Evolutionary conservation across 2,888 invertebrate genomes (phyloP).

Genomic region (Thyatira batis): DNA sequence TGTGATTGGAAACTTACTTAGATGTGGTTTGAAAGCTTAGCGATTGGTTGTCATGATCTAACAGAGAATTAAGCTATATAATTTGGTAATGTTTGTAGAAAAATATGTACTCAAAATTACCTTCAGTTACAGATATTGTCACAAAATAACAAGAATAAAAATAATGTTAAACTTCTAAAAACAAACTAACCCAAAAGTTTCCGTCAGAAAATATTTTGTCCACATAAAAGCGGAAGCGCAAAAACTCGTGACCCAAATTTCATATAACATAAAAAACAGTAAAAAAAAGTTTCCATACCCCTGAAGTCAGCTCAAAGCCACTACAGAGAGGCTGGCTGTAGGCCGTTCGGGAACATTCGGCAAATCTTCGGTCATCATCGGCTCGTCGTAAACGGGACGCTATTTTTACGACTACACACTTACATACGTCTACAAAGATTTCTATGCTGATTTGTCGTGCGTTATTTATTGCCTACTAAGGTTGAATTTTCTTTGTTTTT

Average conservation of each 20-base stretch:
- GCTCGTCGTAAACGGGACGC: constrained; percentile 56
- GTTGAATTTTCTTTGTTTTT: constrained; percentile 32
- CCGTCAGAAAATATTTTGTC: neutral
- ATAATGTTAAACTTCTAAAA: neutral
- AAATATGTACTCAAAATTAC: constrained; percentile 16
- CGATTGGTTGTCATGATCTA: too few relatives aligned
- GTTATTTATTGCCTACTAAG: constrained; percentile 23
- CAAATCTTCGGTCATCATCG: constrained; percentile 61
- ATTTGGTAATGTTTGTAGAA: too few relatives aligned
- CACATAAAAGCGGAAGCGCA: neutral
- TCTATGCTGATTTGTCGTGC: constrained; percentile 3
- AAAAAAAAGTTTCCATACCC: constrained; percentile 1
- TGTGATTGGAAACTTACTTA: too few relatives aligned
- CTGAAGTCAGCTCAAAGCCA: constrained; percentile 19
- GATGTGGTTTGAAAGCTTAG: too few relatives aligned
- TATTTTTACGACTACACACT: constrained; percentile 64
- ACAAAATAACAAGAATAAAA: neutral
- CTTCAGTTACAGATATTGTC: constrained; percentile 11
- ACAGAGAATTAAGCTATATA: too few relatives aligned
- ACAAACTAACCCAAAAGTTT: neutral
- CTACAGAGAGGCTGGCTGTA: constrained; percentile 23
- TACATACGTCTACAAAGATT: constrained; percentile 35
- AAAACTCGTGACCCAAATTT: constrained; percentile 3
- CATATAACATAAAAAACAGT: neutral
- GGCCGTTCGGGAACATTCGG: constrained; percentile 53